These are phyloP conservation scores for Nasua narica DNA, from an alignment of 2,797 vertebrate genomes.

Conservation along the genomic window DNA sequence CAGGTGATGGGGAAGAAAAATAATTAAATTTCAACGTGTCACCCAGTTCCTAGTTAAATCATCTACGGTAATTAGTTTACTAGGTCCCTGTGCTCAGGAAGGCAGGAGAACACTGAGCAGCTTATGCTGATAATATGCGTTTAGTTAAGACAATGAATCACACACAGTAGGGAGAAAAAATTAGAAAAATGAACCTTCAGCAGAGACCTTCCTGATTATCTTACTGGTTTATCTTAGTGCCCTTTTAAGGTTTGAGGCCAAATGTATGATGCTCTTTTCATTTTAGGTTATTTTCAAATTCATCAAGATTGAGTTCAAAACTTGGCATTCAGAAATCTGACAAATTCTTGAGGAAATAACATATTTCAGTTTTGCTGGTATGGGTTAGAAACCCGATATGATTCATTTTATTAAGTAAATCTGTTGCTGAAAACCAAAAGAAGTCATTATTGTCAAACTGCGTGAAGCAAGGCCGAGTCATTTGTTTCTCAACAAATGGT, in stretches of 20 bases:
- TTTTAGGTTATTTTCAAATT: not conserved
- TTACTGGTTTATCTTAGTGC: not conserved
- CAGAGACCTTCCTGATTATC: not conserved
- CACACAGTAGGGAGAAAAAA: not conserved
- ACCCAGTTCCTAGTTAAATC: not conserved
- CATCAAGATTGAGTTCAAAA: constrained; percentile 12
- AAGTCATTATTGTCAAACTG: constrained; percentile 50
- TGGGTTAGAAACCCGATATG: not conserved
- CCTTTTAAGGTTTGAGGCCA: not conserved
- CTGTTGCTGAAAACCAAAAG: constrained; percentile 25
- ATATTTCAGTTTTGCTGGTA: not conserved
- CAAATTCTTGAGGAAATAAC: constrained; percentile 36
- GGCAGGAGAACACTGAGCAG: not conserved
- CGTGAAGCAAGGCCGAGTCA: constrained; percentile 26
- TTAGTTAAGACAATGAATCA: not conserved
- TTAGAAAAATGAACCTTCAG: not conserved
- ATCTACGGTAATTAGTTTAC: not conserved
- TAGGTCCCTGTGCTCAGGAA: not conserved
- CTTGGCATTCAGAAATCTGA: constrained; percentile 43
- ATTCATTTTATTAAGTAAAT: constrained; percentile 58
- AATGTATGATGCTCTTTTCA: not conserved
- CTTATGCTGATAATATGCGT: not conserved
- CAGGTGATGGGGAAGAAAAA: not conserved
- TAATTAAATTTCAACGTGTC: not conserved
- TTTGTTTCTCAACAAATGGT: constrained; percentile 57